Evolutionary conservation across 2,888 invertebrate genomes (phyloP).

Genomic region (Cosmia trapezina): DNA sequence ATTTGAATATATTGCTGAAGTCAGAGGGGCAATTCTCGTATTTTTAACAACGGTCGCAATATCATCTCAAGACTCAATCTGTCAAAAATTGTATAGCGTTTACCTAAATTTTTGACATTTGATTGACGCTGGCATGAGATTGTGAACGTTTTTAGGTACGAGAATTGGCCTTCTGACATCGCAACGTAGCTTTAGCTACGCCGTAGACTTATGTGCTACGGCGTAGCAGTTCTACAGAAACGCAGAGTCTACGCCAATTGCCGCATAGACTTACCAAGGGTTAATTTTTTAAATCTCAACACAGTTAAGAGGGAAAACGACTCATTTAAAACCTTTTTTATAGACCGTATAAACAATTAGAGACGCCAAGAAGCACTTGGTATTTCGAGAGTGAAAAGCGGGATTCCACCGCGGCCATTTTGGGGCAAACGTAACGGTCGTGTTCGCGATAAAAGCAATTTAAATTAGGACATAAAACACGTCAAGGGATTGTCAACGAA

Average conservation of each 20-base stretch:
- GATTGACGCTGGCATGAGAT: too few species aligned
- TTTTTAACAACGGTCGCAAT: too few species aligned
- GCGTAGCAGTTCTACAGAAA: slow-evolving; percentile 48
- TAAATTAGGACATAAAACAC: slow-evolving; percentile 84
- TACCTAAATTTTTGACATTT: too few species aligned
- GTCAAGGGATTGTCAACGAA: slow-evolving; percentile 84
- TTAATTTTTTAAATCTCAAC: slow-evolving; percentile 54
- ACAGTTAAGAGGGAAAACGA: slow-evolving; percentile 47
- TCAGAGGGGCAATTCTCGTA: too few species aligned
- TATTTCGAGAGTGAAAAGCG: slow-evolving; percentile 79
- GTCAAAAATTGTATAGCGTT: too few species aligned
- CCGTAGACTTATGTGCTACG: slow-evolving; percentile 64
- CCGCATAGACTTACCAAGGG: slow-evolving; percentile 31
- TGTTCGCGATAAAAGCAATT: slow-evolving; percentile 82
- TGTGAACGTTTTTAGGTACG: too few species aligned
- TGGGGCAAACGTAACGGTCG: slow-evolving; percentile 75
- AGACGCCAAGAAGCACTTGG: slow-evolving; percentile 74
- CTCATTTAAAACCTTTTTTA: slow-evolving; percentile 66
- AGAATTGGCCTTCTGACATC: too few species aligned
- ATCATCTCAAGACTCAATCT: too few species aligned
- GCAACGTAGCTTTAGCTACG: slow-evolving; percentile 57
- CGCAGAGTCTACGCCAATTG: slow-evolving; percentile 35
- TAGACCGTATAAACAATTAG: slow-evolving; percentile 77
- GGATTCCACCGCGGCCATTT: slow-evolving; percentile 73
- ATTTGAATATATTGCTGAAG: slow-evolving; percentile 63